Evolutionary conservation across 2,888 invertebrate genomes (phyloP).

Genomic region (Nephrocerus scutellatus): DNA sequence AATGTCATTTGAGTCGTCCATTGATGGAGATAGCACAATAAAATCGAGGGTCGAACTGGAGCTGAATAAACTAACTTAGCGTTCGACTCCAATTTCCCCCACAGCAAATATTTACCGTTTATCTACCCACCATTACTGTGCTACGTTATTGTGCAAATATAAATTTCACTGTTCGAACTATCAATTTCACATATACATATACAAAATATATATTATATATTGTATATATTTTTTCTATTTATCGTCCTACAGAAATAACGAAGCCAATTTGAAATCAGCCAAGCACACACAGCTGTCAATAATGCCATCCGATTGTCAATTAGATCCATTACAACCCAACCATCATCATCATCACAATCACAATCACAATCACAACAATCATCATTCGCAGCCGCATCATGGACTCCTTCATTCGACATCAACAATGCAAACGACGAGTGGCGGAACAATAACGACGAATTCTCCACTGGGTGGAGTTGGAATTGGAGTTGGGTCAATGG

Average conservation of each 20-base stretch:
- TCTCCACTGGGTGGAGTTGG: slow-evolving; percentile 24
- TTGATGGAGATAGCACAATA: no score
- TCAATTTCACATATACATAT: no score
- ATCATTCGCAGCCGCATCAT: slow-evolving; percentile 42
- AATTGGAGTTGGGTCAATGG: slow-evolving; percentile 40
- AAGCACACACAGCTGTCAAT: slow-evolving; percentile 48
- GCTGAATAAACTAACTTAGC: no score
- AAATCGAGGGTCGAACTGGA: no score
- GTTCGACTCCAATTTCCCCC: no score
- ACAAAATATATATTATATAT: no score
- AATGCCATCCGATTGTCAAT: slow-evolving; percentile 46
- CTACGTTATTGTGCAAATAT: no score
- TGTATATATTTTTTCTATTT: no score
- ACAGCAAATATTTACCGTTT: no score
- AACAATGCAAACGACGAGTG: slow-evolving; percentile 14
- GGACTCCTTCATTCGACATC: slow-evolving; percentile 38
- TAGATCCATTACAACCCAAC: slow-evolving; percentile 45
- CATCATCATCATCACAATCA: slow-evolving; percentile 32
- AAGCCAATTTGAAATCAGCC: slow-evolving; percentile 46
- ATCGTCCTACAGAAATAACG: slow-evolving; percentile 44
- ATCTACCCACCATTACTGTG: no score
- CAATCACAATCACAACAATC: slow-evolving; percentile 33
- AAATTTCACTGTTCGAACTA: no score
- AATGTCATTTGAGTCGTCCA: slow-evolving; percentile 18
- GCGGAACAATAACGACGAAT: slow-evolving; percentile 20